Evolutionary conservation across 2,113 vertebrate genomes (phyloP).

Genomic region (Zosterops lateralis): DNA sequence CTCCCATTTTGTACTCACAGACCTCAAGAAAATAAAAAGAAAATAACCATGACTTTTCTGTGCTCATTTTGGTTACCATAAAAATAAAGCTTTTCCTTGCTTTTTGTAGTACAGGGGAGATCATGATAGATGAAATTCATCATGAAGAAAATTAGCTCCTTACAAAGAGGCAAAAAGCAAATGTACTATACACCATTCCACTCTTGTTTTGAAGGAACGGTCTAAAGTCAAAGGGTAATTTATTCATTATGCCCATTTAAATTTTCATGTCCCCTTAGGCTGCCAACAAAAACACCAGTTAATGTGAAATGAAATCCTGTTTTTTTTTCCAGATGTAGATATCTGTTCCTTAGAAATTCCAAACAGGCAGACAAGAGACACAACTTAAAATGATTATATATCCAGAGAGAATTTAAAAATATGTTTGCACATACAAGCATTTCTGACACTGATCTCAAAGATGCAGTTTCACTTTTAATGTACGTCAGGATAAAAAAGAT

Average conservation of each 20-base stretch:
- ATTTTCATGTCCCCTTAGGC: neutral
- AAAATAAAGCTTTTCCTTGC: neutral
- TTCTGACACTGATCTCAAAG: neutral
- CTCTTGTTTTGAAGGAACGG: neutral
- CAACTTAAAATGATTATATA: fast-evolving
- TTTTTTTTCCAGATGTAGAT: neutral
- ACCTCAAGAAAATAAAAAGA: neutral
- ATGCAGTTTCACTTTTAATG: neutral
- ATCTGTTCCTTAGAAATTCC: neutral
- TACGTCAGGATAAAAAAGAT: neutral
- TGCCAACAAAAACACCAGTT: neutral
- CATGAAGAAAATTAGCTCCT: neutral
- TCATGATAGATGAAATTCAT: neutral
- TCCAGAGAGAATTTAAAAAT: neutral
- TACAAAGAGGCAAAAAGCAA: neutral
- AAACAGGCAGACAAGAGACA: neutral
- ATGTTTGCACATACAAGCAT: fast-evolving
- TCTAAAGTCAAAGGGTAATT: neutral
- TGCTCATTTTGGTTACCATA: neutral
- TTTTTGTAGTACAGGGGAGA: neutral
- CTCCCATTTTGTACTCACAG: neutral
- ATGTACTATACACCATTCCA: neutral
- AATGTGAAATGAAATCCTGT: neutral
- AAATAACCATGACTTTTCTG: fast-evolving
- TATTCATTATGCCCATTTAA: neutral